Evolutionary conservation across 2,113 vertebrate genomes (phyloP), one percentile per base, ranked within the genome.

Genomic region (Sakesphorus luctuosus): DNA sequence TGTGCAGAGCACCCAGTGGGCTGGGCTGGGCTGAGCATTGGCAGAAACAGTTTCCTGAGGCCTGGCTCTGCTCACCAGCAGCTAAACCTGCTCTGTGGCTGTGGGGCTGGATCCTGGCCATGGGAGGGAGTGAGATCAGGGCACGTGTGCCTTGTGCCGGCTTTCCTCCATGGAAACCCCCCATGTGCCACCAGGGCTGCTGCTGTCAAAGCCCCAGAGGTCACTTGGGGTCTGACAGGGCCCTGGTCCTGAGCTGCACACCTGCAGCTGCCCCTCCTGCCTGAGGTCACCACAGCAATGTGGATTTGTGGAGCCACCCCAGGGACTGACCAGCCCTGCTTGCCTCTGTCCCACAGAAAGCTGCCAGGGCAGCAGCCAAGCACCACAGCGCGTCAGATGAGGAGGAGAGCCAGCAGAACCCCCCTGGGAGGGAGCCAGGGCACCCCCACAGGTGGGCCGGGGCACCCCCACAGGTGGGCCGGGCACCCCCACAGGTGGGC

Each of bases 391-490:
- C 97, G 43, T 99, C 99, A 7, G 98, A 98, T 2, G 99, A 99
- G 2, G 99, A 99, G 17, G 99, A 99, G 0, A 19, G 71, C 55
- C 98, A 98, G 91, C 98, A 98, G 91, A 98, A 98, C 52, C 94
- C 65, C 18, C 97, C 97, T 17, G 97, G 97, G 71, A 98, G 97
- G 93, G 99, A 99, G 40, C 77, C 49, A 2, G 98, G 98, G 63
- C 99, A 99, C 93, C 97, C 98, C 28, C 98, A 98, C 98, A 99
- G 38, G 38, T 38, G 99, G 99, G 40, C 77, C 49, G 2, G 98
- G 98, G 63, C 99, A 99, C 93, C 97, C 98, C 28, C 98, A 98
- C 98, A 99, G 99, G 99, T 99, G 82, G 95, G 94, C 61, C 29
- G 12, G 52, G 87, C 38, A 21, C 52, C 36, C 26, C 46, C 5